These are phyloP conservation scores for Corydoras maculifer DNA, from an alignment of 2,113 vertebrate species.

Conservation along the genomic window DNA sequence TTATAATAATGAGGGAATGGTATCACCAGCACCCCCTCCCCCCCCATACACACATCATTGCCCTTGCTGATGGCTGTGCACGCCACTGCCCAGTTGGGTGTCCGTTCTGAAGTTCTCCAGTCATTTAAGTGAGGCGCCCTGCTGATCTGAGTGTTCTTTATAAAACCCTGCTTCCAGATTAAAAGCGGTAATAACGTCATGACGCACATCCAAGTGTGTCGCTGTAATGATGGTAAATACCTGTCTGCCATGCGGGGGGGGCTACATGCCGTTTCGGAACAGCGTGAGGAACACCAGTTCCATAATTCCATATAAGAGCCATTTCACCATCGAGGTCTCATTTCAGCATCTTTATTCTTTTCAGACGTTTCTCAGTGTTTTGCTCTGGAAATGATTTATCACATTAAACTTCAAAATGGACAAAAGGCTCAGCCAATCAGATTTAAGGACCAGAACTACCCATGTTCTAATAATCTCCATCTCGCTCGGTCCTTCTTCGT, in stretches of 20 bases:
- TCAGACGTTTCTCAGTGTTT: background rate
- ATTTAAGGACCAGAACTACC: too few relatives aligned
- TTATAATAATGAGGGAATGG: too few relatives aligned
- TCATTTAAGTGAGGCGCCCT: conserved; percentile 9
- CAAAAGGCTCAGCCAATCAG: too few relatives aligned
- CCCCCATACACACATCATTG: too few relatives aligned
- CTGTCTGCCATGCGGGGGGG: background rate
- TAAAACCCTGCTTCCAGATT: background rate
- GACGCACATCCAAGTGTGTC: background rate
- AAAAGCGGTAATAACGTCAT: background rate
- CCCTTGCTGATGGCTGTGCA: too few relatives aligned
- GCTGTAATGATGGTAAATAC: background rate
- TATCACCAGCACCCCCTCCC: too few relatives aligned
- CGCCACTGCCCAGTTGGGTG: conserved; percentile 11
- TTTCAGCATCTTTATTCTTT: background rate
- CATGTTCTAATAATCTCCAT: too few relatives aligned
- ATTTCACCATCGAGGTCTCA: background rate
- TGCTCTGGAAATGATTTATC: too few relatives aligned
- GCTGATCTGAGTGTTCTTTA: conserved; percentile 5
- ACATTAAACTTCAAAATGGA: too few relatives aligned
- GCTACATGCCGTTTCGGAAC: background rate
- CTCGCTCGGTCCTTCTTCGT: too few relatives aligned
- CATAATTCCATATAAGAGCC: background rate
- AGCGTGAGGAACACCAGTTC: background rate
- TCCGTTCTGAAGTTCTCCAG: conserved; percentile 16